phyloP scores from a whole-genome alignment of 2,113 vertebrate species.

The Hypanus sabinus region DNA sequence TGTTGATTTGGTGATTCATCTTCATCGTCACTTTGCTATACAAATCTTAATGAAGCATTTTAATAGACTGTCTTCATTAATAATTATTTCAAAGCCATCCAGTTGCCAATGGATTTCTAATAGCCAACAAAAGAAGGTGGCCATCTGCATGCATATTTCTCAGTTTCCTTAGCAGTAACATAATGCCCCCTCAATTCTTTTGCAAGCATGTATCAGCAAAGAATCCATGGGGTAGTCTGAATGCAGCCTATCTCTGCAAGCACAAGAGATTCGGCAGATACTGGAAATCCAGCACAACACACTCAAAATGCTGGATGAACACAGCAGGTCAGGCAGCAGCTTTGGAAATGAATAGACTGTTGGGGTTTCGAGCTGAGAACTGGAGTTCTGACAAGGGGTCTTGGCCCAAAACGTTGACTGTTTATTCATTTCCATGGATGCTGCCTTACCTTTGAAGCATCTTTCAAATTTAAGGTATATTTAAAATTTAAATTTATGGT shows the following conservation, averaged over 20 bases:
- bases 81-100: constrained; percentile 60
- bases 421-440: too few relatives aligned
- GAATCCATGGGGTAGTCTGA: not conserved
- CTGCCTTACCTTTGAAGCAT: too few relatives aligned
- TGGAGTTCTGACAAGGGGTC: too few relatives aligned
- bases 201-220: constrained; percentile 42
- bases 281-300: too few relatives aligned
- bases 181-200: constrained; percentile 53
- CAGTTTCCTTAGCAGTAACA: constrained; percentile 75
- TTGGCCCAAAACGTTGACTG: too few relatives aligned
- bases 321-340: too few relatives aligned
- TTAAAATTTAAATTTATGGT: not conserved
- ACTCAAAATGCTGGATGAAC: too few relatives aligned
- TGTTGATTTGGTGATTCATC: constrained; percentile 44
- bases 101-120: constrained; percentile 65
- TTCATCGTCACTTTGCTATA: constrained; percentile 49
- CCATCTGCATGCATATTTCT: constrained; percentile 58
- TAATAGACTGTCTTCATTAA: constrained; percentile 73
- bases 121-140: constrained; percentile 61
- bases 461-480: not conserved
- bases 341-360: too few relatives aligned
- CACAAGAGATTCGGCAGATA: too few relatives aligned
- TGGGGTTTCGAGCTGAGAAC: too few relatives aligned
- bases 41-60: constrained; percentile 64
- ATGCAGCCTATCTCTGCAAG: not conserved